Base-by-base conservation (phyloP, 2,113 vertebrate genomes). In the Campylomormyrus numenius region DNA sequence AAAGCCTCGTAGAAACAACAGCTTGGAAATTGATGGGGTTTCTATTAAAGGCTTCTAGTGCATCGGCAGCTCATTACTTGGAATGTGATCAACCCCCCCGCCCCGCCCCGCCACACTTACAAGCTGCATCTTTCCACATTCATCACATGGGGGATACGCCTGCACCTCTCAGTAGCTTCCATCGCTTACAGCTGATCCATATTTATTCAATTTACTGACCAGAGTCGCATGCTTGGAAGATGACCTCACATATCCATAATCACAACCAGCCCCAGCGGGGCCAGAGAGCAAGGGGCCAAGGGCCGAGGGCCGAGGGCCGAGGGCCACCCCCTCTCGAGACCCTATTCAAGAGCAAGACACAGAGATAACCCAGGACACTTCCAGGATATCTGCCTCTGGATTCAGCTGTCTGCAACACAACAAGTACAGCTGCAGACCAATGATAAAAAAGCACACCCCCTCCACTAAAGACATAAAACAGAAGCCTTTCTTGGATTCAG, bases 181-280 rank as follows among this genome's bases (percentile, higher is more conserved):
- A 15, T 86, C 62, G 49, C 53, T 91, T 87, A 35, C 35, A n/a
- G 84, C 87, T 17, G 90, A 93, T 90, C 90, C 89, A 70, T 88
- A 91, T 90, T 92, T 92, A 93, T 92, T 53, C 35, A 87, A 56
- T 87, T 92, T 92, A 89, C 85, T 90, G 89, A 88, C 92, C 92
- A 91, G 90, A 88, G 89, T 92, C 90, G 90, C 92, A 92, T 93
- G 93, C 90, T 90, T 90, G 31, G 42, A 80, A 49, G 91, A 92
- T 94, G 90, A 93, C 90, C 91, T 94, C 92, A 93, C 53, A 92
- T 90, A 46, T 74, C 84, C 90, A 89, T 90, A 92, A 94, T 93
- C 90, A 93, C 92, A 93, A 91, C 87, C 83, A 92, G 90, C 87
- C 56, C 88, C 49, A 46, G 85, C 7, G 8, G 85, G 17, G 27